Conservation (phyloP, 2,797 vertebrate genomes). For the Pseudotriccus pelzelni region DNA sequence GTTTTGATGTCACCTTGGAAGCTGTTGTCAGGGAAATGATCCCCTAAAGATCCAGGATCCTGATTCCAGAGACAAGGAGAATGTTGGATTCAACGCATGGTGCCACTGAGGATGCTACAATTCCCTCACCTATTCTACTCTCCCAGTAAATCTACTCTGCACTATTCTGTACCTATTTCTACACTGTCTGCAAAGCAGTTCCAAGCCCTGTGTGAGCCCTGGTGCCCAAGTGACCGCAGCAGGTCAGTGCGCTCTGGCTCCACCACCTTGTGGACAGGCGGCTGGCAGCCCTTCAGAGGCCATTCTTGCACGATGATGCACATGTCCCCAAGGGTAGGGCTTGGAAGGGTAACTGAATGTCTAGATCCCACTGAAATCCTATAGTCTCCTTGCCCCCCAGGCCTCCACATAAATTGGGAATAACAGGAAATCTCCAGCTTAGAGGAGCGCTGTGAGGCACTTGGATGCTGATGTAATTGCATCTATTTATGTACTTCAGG, state of each 20-base stretch:
- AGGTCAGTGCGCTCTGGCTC: accelerated
- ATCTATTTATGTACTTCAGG: slow-evolving; percentile 35
- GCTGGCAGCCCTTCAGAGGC: slow-evolving; percentile 59
- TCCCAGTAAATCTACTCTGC: background rate
- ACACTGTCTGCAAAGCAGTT: background rate
- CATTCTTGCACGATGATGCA: slow-evolving; percentile 41
- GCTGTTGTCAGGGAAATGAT: accelerated
- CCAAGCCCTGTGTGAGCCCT: background rate
- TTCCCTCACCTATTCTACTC: background rate
- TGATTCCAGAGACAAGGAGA: background rate
- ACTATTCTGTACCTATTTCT: background rate
- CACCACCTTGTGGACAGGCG: background rate
- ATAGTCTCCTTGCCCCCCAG: slow-evolving; percentile 23
- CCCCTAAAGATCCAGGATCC: background rate
- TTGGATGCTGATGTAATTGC: slow-evolving; percentile 3
- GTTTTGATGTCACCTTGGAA: background rate
- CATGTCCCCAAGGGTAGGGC: background rate
- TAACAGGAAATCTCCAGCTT: slow-evolving; percentile 54
- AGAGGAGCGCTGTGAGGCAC: background rate
- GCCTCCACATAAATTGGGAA: slow-evolving; percentile 26
- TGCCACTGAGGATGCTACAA: background rate
- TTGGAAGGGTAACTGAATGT: slow-evolving; percentile 15
- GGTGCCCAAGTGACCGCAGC: background rate
- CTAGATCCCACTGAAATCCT: slow-evolving; percentile 55
- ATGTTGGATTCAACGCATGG: background rate